Percentiles rank a stretch among this genome's conserved stretches.
Conservation (phyloP, 2,888 invertebrate species). For the Eurois occulta region DNA sequence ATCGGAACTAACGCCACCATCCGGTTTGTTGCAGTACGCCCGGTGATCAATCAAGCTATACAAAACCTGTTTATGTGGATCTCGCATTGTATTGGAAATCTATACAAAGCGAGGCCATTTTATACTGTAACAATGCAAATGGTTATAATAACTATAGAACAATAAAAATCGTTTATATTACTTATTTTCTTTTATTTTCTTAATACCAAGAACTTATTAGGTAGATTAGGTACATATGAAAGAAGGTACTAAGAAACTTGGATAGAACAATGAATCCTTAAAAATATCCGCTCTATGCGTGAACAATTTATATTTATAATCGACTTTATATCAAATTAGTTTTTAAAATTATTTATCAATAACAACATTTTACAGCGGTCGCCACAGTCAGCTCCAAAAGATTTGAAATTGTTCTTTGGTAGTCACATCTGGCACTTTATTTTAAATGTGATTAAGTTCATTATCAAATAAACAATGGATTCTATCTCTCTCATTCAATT, state of each 20-base stretch:
- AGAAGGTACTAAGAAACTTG: no score
- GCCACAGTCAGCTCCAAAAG: background rate
- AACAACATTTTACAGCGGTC: background rate
- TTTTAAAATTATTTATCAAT: no score
- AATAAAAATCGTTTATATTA: slow-evolving; percentile 30
- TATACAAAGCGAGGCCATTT: no score
- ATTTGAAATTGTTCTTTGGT: background rate
- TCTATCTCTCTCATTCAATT: background rate
- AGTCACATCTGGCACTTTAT: background rate
- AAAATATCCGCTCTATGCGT: no score
- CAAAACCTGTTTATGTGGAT: no score
- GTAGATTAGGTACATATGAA: slow-evolving; percentile 23
- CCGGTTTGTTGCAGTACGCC: background rate
- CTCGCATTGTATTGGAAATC: no score
- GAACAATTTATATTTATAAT: no score
- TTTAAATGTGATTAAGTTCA: background rate
- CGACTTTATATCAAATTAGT: no score
- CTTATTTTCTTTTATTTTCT: slow-evolving; percentile 29
- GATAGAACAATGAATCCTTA: no score
- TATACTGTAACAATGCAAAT: background rate
- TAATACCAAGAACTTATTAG: background rate
- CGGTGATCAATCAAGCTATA: no score
- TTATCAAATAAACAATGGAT: background rate
- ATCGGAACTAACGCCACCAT: background rate
- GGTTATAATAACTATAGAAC: background rate